Conservation (phyloP, 2,888 invertebrate species). For the Sarcophaga subvicina region DNA sequence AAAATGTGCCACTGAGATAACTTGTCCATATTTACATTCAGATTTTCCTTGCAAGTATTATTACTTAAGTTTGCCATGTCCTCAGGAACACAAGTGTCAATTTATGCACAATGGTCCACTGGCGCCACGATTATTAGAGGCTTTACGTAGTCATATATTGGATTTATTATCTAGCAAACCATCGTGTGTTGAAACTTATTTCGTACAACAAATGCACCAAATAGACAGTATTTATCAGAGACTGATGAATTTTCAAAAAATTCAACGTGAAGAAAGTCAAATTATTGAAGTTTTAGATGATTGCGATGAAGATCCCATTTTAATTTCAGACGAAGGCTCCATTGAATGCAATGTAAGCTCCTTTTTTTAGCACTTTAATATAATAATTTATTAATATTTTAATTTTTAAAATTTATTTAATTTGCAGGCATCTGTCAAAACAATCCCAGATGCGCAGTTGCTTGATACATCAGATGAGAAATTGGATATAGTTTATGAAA, state of each 20-base stretch:
- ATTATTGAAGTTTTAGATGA: conserved; percentile 62
- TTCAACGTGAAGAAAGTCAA: background rate
- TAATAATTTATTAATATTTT: background rate
- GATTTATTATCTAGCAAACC: conserved; percentile 43
- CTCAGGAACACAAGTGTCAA: conserved; percentile 81
- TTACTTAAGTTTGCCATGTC: conserved; percentile 93
- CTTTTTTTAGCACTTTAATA: background rate
- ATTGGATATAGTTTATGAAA: conserved; percentile 24
- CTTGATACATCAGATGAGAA: conserved; percentile 12
- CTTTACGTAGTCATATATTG: conserved; percentile 55
- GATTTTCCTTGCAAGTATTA: conserved; percentile 98
- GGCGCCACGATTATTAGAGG: conserved; percentile 30
- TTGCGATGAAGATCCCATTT: conserved; percentile 31
- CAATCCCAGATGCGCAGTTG: background rate
- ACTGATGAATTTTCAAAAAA: conserved; percentile 33
- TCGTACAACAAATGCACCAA: conserved; percentile 53
- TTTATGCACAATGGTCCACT: conserved; percentile 64
- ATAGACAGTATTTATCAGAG: conserved; percentile 47
- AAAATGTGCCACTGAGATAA: conserved; percentile 94
- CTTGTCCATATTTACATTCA: conserved; percentile 96
- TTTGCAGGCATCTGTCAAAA: background rate
- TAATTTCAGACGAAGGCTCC: conserved; percentile 43
- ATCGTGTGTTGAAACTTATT: conserved; percentile 28
- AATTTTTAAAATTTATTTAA: background rate
- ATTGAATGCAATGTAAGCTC: conserved; percentile 45